A percentile compares a stretch with the other conserved stretches of the same genome.
Evolutionary conservation across 2,113 vertebrate genomes (phyloP).

Genomic region (Gallinago paraguaiae): DNA sequence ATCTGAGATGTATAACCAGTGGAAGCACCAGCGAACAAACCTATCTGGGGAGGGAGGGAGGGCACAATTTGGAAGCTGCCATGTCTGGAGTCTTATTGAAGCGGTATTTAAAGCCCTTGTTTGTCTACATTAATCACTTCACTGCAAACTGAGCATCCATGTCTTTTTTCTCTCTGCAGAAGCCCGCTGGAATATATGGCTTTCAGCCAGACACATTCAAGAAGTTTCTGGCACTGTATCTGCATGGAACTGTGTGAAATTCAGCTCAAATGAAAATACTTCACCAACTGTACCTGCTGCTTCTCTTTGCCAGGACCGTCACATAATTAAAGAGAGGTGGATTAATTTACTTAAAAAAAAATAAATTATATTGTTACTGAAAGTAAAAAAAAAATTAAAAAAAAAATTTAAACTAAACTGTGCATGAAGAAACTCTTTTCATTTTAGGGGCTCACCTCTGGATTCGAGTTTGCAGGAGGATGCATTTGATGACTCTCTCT

Average conservation of each 20-base stretch:
- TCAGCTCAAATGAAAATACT: slow-evolving; percentile 38
- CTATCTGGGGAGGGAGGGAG: neutral
- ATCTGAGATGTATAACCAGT: neutral
- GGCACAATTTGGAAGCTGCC: neutral
- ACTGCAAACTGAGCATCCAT: slow-evolving; percentile 46
- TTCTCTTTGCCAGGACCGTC: slow-evolving; percentile 6
- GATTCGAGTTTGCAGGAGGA: neutral
- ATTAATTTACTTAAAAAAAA: slow-evolving; percentile 10
- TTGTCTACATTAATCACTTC: slow-evolving; percentile 50
- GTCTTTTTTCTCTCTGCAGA: slow-evolving; percentile 72
- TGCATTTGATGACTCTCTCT: too few species aligned
- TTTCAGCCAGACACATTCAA: slow-evolving; percentile 89
- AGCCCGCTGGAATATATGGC: slow-evolving; percentile 87
- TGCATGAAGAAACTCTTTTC: neutral
- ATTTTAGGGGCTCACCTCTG: slow-evolving; percentile 13
- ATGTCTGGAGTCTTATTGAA: neutral
- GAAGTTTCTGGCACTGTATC: slow-evolving; percentile 92
- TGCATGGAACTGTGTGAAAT: slow-evolving; percentile 83
- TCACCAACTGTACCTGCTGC: slow-evolving; percentile 58
- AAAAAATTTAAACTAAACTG: neutral
- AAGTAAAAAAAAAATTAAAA: neutral
- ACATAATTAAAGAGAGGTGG: slow-evolving; percentile 32
- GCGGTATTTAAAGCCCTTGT: slow-evolving; percentile 5
- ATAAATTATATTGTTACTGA: slow-evolving; percentile 39
- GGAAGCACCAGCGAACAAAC: neutral